Percentiles rank a stretch among this genome's conserved stretches.
Conservation (phyloP, 2,113 vertebrate genomes). For the Burhinus oedicnemus region DNA sequence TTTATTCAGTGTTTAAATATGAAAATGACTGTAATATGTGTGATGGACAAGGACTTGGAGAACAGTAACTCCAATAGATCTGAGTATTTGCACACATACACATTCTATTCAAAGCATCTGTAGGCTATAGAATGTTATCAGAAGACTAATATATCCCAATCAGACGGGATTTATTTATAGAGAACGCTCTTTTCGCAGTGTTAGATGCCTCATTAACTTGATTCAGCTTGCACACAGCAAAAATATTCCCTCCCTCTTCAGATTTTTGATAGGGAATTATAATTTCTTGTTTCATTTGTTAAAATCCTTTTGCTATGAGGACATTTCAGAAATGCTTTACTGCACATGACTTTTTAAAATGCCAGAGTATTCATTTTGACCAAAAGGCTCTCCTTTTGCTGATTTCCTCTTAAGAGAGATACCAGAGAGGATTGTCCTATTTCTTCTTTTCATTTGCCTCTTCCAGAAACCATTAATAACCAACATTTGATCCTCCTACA, state of each 20-base stretch:
- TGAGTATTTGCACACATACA: conserved; percentile 78
- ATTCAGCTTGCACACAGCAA: conserved; percentile 85
- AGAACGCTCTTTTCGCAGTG: conserved; percentile 82
- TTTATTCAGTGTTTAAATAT: conserved; percentile 62
- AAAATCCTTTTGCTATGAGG: conserved; percentile 75
- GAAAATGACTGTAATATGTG: conserved; percentile 67
- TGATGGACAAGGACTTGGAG: conserved; percentile 70
- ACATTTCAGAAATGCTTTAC: conserved; percentile 76
- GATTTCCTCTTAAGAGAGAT: conserved; percentile 54
- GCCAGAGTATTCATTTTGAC: conserved; percentile 69
- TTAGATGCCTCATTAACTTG: conserved; percentile 87
- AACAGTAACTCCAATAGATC: conserved; percentile 70
- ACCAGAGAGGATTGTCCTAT: conserved; percentile 61
- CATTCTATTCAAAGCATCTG: conserved; percentile 83
- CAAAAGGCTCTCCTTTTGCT: conserved; percentile 68
- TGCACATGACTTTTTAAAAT: conserved; percentile 70
- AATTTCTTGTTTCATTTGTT: conserved; percentile 83
- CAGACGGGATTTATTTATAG: conserved; percentile 86
- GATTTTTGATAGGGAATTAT: conserved; percentile 84
- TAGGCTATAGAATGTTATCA: conserved; percentile 85
- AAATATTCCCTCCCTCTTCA: conserved; percentile 86
- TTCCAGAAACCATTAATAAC: conserved; percentile 57
- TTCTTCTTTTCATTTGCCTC: conserved; percentile 60
- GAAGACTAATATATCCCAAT: conserved; percentile 87
- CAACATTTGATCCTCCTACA: conserved; percentile 59